phyloP scores from a whole-genome alignment of 2,797 vertebrate species.

The Anomalospiza imberbis region DNA sequence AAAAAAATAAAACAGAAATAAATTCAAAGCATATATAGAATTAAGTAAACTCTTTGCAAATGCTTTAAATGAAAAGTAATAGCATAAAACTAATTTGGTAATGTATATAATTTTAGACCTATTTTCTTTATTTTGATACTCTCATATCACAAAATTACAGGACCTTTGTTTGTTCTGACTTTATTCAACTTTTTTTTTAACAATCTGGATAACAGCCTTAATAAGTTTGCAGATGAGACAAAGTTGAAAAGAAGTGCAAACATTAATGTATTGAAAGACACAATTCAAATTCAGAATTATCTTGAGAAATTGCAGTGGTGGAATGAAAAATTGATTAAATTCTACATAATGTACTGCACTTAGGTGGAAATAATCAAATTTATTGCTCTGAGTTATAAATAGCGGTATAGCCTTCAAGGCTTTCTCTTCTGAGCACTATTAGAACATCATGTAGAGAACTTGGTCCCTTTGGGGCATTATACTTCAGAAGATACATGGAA shows the following conservation, averaged over 20 bases:
- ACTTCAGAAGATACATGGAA: background rate
- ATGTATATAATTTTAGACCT: background rate
- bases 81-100: background rate
- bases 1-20: background rate
- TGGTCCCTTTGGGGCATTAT: background rate
- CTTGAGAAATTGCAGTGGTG: background rate
- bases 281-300: background rate
- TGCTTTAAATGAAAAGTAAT: background rate
- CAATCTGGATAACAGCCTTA: background rate
- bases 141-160: background rate
- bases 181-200: background rate
- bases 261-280: background rate
- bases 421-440: background rate
- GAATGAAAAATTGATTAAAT: background rate
- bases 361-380: background rate
- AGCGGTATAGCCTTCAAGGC: background rate
- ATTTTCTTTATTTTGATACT: background rate
- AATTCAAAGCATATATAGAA: background rate
- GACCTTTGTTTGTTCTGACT: background rate
- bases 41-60: background rate
- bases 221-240: background rate
- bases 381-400: background rate
- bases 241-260: background rate
- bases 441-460: rapidly evolving
- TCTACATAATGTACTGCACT: background rate